Conservation (phyloP, 1,140 invertebrate genomes). For the Papilio machaon region DNA sequence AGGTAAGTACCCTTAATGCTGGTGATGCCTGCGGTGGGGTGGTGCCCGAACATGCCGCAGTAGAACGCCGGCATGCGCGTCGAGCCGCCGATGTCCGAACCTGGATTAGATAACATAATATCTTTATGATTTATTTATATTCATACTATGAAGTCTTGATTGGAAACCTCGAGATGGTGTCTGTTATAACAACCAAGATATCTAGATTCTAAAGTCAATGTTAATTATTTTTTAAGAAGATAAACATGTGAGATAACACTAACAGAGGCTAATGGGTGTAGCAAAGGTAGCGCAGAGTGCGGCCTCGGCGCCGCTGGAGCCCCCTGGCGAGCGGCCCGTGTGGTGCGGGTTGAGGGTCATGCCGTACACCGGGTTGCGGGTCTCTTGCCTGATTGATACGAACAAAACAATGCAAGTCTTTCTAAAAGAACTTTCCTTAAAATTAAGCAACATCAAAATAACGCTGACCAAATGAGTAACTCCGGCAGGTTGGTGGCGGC, state of each 20-base stretch:
- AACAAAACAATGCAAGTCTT: not conserved
- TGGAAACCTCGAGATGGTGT: no score
- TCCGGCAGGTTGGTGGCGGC: constrained; percentile 97
- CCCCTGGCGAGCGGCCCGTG: constrained; percentile 90
- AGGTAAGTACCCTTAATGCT: constrained; percentile 70
- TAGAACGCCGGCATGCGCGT: constrained; percentile 97
- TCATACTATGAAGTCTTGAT: no score
- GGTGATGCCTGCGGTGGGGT: constrained; percentile 88
- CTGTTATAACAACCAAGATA: no score
- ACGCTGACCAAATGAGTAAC: constrained; percentile 83
- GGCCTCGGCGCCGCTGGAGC: constrained; percentile 92
- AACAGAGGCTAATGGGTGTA: constrained; percentile 92
- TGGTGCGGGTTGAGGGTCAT: constrained; percentile 97
- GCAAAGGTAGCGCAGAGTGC: constrained; percentile 89
- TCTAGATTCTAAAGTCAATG: no score
- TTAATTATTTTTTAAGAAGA: no score
- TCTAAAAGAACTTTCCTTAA: not conserved
- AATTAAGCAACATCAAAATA: no score
- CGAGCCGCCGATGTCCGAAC: constrained; percentile 97
- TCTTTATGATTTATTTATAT: not conserved
- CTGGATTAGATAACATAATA: constrained; percentile 51
- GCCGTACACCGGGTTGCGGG: constrained; percentile 95
- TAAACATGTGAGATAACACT: constrained; percentile 41
- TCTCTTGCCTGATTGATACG: constrained; percentile 83
- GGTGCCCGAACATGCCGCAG: constrained; percentile 97